Base-by-base conservation (phyloP, 2,113 vertebrate species). In the Zosterops pallidus region DNA sequence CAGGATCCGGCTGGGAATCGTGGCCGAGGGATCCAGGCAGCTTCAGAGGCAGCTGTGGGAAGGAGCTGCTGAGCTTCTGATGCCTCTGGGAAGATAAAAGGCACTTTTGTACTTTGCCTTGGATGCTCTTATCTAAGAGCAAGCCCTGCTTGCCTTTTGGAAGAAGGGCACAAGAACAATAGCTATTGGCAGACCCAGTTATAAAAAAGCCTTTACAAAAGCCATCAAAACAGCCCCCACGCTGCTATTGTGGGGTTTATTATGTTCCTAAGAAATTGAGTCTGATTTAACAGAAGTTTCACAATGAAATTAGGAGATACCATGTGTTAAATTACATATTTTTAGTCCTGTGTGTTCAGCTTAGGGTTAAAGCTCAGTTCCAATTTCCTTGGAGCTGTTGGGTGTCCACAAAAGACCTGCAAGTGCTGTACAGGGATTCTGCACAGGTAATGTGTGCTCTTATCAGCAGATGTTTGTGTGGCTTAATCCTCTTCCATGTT, bases 51-150 rank as follows among this genome's bases (percentile, higher is more conserved):
- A 46, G 41, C 8, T 68, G 25, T 26, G 39, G 62, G 50, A 64
- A 76, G 75, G 59, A 50, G 39, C 17, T 37, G 67, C 59, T 62
- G 59, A 83, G 86, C 76, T 86, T 35, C 83, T 81, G 41, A 2
- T 60, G 65, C 62, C 49, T 79, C 49, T 74, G 47, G 70, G 46
- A 79, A 64, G 74, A 82, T 47, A 18, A 94, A 89, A 85, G 52
- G 26, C 74, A 53, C 9, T 5, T 88, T 74, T 83, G 70, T 90
- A 14, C 62, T 76, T 60, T 72, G 44, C 70, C 53, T 91, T 79
- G 62, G 62, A 76, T 90, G 18, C 20, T 85, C 33, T 84, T 91
- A 63, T 50, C 52, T 67, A 16, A 78, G 57, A 69, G 67, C 4
- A 1, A 60, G 35, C 64, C 57, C 83, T 56, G 39, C 62, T 71